phyloP scores from a whole-genome alignment of 53 echinoderm and acorn worm genomes.

The Glandiceps talaboti region DNA sequence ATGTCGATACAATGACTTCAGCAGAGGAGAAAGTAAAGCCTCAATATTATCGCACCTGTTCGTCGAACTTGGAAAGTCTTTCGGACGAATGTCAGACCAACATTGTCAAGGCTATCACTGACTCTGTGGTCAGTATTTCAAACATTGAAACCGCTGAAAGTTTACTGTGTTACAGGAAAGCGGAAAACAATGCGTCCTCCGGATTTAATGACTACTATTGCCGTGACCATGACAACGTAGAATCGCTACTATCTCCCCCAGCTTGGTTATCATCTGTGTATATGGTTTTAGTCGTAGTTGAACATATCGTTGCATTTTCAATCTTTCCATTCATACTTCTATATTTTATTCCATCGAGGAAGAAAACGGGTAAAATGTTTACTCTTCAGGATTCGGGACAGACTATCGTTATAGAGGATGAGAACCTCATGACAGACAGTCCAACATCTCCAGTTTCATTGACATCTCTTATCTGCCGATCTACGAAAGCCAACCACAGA shows the following conservation, averaged over 20 bases:
- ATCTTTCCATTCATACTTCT: not conserved
- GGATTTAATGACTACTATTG: not conserved
- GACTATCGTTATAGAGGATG: not conserved
- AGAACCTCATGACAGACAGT: not conserved
- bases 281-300: not conserved
- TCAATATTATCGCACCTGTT: not conserved
- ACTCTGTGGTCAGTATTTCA: not conserved
- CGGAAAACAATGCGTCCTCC: not conserved
- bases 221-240: not conserved
- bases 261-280: not conserved
- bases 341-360: not conserved
- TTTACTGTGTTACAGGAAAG: not conserved
- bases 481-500: not conserved
- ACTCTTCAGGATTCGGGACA: not conserved
- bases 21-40: not conserved
- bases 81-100: not conserved
- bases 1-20: not conserved
- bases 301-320: not conserved
- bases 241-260: not conserved
- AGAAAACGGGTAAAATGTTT: not conserved
- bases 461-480: not conserved
- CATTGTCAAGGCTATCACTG: not conserved
- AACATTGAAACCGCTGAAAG: not conserved
- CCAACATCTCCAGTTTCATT: not conserved
- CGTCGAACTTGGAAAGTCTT: not conserved